These are phyloP conservation scores for Trypoxylus dichotomus DNA, from an alignment of 1,140 invertebrate species.

Conservation along the genomic window DNA sequence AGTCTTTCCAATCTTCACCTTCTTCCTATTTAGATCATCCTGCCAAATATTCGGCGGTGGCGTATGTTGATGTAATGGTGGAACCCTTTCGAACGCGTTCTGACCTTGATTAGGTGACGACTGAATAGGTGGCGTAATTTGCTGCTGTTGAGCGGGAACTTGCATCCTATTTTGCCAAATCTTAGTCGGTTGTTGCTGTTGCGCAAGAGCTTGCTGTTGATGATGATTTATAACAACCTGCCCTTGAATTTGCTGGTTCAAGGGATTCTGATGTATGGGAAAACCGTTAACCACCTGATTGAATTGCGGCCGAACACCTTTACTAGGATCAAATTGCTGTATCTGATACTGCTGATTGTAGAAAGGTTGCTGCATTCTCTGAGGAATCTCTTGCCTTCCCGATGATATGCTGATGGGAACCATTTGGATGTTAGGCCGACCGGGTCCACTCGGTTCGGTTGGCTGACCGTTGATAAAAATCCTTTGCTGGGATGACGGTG, in stretches of 20 bases:
- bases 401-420: conserved; percentile 41
- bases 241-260: conserved; percentile 31
- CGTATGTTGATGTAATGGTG: conserved; percentile 70
- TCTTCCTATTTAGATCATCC: conserved; percentile 66
- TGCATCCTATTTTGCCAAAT: conserved; percentile 32
- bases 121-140: conserved; percentile 1
- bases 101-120: conserved; percentile 39
- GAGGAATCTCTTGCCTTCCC: conserved; percentile 37
- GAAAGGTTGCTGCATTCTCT: conserved; percentile 52
- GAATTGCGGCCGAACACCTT: conserved; percentile 56
- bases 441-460: conserved; percentile 49
- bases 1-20: conserved; percentile 60
- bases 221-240: conserved; percentile 25
- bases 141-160: conserved; percentile 16
- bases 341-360: conserved; percentile 45
- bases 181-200: conserved; percentile 41
- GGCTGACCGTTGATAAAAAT: conserved; percentile 49
- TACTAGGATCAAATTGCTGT: conserved; percentile 52
- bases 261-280: neutral
- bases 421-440: conserved; percentile 48
- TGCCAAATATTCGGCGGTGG: conserved; percentile 63
- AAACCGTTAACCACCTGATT: conserved; percentile 36
- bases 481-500: conserved; percentile 38
- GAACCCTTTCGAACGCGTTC: conserved; percentile 66
- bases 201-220: conserved; percentile 36